These are phyloP conservation scores for Caenorhabditis angaria DNA, from an alignment of 2,888 invertebrate genomes.

Conservation along the genomic window DNA sequence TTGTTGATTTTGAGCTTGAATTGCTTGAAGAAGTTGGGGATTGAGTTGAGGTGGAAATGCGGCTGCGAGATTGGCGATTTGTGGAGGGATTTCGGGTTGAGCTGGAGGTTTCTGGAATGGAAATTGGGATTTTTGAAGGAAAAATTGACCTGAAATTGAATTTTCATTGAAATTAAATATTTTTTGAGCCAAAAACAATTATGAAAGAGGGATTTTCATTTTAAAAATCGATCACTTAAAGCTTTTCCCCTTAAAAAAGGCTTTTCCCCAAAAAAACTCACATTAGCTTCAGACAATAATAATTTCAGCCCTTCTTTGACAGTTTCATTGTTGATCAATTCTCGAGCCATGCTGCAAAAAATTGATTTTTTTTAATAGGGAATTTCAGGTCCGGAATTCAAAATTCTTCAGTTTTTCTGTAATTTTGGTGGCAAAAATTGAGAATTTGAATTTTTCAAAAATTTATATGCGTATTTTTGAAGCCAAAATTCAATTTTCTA, in stretches of 20 bases:
- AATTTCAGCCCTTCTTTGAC: slow-evolving; percentile 11
- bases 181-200: too few species aligned
- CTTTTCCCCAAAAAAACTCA: background rate
- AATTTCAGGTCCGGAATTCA: background rate
- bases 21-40: background rate
- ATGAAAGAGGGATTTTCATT: too few species aligned
- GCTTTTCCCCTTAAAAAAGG: too few species aligned
- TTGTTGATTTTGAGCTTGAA: slow-evolving; percentile 1
- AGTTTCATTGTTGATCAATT: slow-evolving; percentile 9
- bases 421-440: background rate
- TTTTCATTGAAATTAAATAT: too few species aligned
- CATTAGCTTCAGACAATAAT: background rate
- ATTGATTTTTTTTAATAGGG: background rate
- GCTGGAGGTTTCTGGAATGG: background rate
- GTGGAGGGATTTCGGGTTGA: background rate
- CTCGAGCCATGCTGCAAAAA: slow-evolving; percentile 5
- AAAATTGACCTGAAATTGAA: background rate
- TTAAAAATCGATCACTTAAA: too few species aligned
- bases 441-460: too few species aligned
- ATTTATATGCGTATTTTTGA: background rate
- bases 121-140: too few species aligned
- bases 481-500: too few species aligned
- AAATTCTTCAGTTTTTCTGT: slow-evolving; percentile 5
- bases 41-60: too few species aligned
- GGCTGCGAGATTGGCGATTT: background rate